These are phyloP conservation scores for Orgyia antiqua DNA, from an alignment of 2,888 invertebrate species.

Conservation along the genomic window DNA sequence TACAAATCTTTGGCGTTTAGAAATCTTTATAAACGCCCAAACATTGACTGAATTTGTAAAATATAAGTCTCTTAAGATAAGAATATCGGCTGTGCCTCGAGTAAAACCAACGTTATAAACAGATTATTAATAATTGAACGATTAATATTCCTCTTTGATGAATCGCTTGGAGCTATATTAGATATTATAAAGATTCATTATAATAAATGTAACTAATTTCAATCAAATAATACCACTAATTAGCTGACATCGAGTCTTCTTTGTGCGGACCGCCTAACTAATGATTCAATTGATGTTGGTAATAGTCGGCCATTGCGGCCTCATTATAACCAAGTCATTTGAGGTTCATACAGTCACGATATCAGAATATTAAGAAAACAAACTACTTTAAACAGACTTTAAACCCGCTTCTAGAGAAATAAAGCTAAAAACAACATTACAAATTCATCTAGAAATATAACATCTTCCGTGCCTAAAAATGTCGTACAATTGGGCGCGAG, in stretches of 20 bases:
- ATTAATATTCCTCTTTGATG: constrained; percentile 62
- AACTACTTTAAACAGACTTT: constrained; percentile 24
- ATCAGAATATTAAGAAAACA: constrained; percentile 18
- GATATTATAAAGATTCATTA: constrained; percentile 59
- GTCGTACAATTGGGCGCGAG: too few species aligned
- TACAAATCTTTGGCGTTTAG: too few species aligned
- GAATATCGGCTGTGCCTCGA: too few species aligned
- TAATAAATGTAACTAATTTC: constrained; percentile 71
- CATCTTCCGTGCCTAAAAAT: too few species aligned
- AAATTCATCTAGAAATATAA: too few species aligned
- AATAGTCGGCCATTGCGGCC: constrained; percentile 50
- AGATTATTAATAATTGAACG: too few species aligned
- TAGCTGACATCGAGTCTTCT: constrained; percentile 65
- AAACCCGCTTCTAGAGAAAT: constrained; percentile 12
- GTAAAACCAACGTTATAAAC: too few species aligned
- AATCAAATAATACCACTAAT: constrained; percentile 74
- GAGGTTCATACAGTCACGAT: constrained; percentile 47
- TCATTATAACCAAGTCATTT: constrained; percentile 42
- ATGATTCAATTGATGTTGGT: constrained; percentile 72
- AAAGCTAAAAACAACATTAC: constrained; percentile 1
- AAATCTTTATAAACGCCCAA: too few species aligned
- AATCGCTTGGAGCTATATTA: constrained; percentile 45
- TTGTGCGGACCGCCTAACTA: constrained; percentile 66
- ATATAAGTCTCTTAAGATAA: too few species aligned
- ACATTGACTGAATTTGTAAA: too few species aligned